Conservation (phyloP, 2,113 vertebrate species). For the Syngnathus scovelli region DNA sequence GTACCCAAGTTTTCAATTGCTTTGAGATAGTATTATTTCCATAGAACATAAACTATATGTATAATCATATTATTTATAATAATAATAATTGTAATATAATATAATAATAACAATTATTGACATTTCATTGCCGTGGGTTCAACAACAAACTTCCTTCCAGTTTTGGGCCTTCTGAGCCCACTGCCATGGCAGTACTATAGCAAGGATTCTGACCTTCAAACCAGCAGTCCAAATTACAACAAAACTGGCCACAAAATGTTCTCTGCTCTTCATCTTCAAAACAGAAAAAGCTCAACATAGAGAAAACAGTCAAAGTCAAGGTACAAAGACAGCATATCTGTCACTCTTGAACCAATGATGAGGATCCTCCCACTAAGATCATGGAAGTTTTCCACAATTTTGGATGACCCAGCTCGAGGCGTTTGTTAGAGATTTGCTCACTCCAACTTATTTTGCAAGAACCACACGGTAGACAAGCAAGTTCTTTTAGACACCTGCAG, state of each 20-base stretch:
- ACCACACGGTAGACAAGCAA: no score
- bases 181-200: background rate
- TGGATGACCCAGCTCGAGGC: conserved; percentile 59
- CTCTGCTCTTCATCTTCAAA: background rate
- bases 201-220: background rate
- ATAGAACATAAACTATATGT: background rate
- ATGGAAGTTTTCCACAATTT: conserved; percentile 32
- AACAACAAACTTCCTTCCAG: background rate
- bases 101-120: background rate
- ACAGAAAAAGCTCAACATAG: background rate
- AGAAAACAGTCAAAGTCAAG: background rate
- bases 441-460: no score
- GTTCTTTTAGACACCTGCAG: no score
- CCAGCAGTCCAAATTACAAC: background rate
- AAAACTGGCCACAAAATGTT: background rate
- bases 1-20: background rate
- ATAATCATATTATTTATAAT: background rate
- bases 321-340: background rate
- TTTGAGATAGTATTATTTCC: background rate
- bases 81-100: no score
- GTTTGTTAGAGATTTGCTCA: no score
- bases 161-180: background rate
- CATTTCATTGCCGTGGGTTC: background rate
- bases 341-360: background rate
- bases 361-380: background rate